Base-by-base conservation (phyloP, 2,888 invertebrate species). In the Amiota minor region DNA sequence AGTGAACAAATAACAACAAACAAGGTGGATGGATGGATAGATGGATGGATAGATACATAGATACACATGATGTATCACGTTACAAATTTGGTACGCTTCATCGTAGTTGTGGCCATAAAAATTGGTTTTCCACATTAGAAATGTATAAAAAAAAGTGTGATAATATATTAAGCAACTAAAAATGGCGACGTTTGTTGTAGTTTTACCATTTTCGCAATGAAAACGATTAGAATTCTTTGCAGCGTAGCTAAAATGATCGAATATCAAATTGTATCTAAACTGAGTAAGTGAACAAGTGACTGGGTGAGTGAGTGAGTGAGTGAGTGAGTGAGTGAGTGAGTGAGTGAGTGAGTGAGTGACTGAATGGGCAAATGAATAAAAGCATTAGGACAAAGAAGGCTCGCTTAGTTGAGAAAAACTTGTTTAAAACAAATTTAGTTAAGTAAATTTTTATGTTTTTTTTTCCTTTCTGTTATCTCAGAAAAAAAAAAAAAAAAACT, bases 1-100 rank as follows among this genome's bases (percentile, higher is more conserved):
- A n/a, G 2, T n/a, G 14, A 53, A n/a, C 53, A 53, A 53, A n/a
- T 53, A 12, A n/a, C 35, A 62, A 62, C 62, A 62, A 62, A 62
- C 62, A 62, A 62, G 62, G 53, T n/a, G 12, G 53, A 2, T n/a
- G 50, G n/a, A n/a, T n/a, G 12, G 53, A n/a, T 53, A n/a, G 53
- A n/a, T n/a, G 6, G 53, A 12, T 12, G 53, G 53, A 12, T 12
- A 12, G 14, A 12, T 12, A 53, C n/a, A n/a, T 4, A 53, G 14
- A n/a, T 23, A 62, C 62, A 62, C 23, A 62, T 62, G 62, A 59
- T 59, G 59, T 59, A 59, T 59, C 59, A 59, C 59, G 59, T 59
- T 59, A 62, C 62, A 62, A 62, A 62, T 62, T 62, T 62, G 62
- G 62, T n/a, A 35, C 23, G 23, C 35, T 18, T n/a, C 45, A 45